Conservation (phyloP, 1,140 invertebrate genomes). For the Nixonia krombeini region DNA sequence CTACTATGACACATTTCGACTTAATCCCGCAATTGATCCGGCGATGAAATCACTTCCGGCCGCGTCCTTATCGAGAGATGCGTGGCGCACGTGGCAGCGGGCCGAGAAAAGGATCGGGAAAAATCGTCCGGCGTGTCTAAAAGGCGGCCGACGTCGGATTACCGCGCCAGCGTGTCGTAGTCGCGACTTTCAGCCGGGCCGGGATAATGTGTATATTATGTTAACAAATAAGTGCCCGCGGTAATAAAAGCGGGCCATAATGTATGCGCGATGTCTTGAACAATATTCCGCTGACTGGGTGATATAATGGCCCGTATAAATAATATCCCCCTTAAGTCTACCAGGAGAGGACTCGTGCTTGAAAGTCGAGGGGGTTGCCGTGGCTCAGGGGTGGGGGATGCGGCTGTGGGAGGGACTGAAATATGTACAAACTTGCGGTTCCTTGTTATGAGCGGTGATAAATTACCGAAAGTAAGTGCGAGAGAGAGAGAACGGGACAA, state of each 20-base stretch:
- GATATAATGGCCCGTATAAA: conserved; percentile 64
- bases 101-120: conserved; percentile 18
- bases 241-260: conserved; percentile 65
- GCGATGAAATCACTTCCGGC: no score
- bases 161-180: background rate
- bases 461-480: conserved; percentile 54
- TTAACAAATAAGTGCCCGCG: conserved; percentile 68
- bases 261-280: conserved; percentile 66
- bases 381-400: conserved; percentile 10
- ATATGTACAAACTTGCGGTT: conserved; percentile 64
- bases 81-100: background rate
- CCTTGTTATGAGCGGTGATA: conserved; percentile 64
- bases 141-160: conserved; percentile 25
- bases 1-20: no score
- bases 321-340: conserved; percentile 50
- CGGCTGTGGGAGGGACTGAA: conserved; percentile 47
- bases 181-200: conserved; percentile 35
- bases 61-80: no score
- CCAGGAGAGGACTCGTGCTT: conserved; percentile 13
- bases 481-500: no score
- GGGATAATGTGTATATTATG: conserved; percentile 68
- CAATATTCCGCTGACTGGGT: conserved; percentile 64
- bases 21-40: no score
- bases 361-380: conserved; percentile 7
- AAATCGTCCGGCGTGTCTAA: conserved; percentile 62